Evolutionary conservation across 2,888 invertebrate genomes (phyloP).

Genomic region (Drosophila flavopinicola): DNA sequence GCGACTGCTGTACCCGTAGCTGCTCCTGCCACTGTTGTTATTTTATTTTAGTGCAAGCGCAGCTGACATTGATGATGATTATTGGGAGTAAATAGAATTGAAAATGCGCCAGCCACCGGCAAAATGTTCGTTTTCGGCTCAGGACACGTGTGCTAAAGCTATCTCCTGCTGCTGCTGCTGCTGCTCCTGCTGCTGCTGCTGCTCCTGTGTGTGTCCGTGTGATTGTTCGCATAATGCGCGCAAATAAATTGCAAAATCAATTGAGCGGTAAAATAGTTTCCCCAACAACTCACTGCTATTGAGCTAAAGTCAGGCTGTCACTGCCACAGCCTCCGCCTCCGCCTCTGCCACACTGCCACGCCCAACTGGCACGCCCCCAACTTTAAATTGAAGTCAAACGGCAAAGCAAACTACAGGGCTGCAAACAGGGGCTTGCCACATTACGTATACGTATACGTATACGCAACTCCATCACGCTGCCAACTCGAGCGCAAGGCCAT

Average conservation of each 20-base stretch:
- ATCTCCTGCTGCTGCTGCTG: neutral
- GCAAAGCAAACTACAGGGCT: slow-evolving; percentile 14
- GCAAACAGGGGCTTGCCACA: too few species aligned
- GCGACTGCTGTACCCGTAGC: slow-evolving; percentile 2
- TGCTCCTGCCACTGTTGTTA: slow-evolving; percentile 47
- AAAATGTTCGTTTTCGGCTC: slow-evolving; percentile 34
- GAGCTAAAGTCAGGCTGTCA: slow-evolving; percentile 28
- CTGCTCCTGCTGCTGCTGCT: neutral
- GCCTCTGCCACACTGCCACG: slow-evolving; percentile 1
- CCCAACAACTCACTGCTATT: slow-evolving; percentile 38
- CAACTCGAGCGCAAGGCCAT: slow-evolving; percentile 27
- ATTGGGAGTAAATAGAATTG: slow-evolving; percentile 82
- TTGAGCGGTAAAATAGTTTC: slow-evolving; percentile 82
- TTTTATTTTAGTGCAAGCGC: slow-evolving; percentile 73
- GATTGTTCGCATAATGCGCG: slow-evolving; percentile 67
- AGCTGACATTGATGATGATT: slow-evolving; percentile 83
- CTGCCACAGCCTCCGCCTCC: slow-evolving; percentile 1
- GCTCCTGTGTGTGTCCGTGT: slow-evolving; percentile 20
- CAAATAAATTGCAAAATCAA: slow-evolving; percentile 82
- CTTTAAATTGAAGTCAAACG: slow-evolving; percentile 28
- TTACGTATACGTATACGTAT: neutral
- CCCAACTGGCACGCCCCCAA: slow-evolving; percentile 26
- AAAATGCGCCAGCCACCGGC: slow-evolving; percentile 59
- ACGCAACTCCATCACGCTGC: slow-evolving; percentile 20
- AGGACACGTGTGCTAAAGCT: slow-evolving; percentile 37